A percentile compares a stretch with the other conserved stretches of the same genome.
These are phyloP conservation scores for Xiphophorus birchmanni DNA, from an alignment of 2,797 vertebrate genomes.

Conservation along the genomic window DNA sequence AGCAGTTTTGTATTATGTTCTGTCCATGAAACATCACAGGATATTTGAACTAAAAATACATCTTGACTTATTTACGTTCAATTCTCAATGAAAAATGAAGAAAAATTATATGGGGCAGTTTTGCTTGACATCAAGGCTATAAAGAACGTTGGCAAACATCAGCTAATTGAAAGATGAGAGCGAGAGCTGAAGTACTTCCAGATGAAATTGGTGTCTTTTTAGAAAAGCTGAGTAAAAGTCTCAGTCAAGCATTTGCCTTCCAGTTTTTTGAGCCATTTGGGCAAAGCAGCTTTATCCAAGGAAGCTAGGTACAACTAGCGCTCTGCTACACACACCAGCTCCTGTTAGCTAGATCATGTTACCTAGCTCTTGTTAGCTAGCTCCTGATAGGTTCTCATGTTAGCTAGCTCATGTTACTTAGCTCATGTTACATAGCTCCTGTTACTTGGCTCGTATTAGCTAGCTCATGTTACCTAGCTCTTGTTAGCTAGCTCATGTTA, in stretches of 20 bases:
- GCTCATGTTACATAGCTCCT: too few species aligned
- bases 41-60: background rate
- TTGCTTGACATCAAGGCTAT: background rate
- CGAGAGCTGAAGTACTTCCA: background rate
- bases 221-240: conserved; percentile 24
- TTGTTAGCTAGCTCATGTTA: too few species aligned
- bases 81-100: background rate
- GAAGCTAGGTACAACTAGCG: background rate
- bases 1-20: background rate
- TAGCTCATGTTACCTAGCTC: too few species aligned
- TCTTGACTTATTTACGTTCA: background rate
- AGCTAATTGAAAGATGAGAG: conserved; percentile 24
- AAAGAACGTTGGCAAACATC: background rate
- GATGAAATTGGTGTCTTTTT: conserved; percentile 28
- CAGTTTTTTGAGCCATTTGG: conserved; percentile 41
- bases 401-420: too few species aligned
- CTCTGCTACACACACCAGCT: too few species aligned
- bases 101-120: background rate
- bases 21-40: background rate
- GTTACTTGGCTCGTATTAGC: too few species aligned
- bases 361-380: too few species aligned
- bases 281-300: conserved; percentile 12
- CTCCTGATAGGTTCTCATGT: too few species aligned
- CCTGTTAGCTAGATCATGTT: too few species aligned
- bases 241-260: conserved; percentile 19